Conservation (phyloP, 1,140 invertebrate species). For the Magallana angulata region DNA sequence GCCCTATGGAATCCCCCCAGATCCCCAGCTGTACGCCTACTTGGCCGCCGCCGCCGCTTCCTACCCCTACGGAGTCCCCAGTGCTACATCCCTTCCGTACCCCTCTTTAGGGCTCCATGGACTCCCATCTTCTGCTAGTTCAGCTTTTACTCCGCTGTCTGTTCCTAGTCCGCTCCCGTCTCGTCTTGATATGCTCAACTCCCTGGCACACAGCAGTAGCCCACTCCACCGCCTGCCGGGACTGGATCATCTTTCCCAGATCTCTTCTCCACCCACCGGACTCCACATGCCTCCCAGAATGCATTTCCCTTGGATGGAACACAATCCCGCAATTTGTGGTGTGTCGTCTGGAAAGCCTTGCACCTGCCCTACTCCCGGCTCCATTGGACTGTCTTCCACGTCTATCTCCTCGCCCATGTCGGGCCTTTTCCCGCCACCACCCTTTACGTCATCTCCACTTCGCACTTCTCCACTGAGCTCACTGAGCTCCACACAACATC, state of each 20-base stretch:
- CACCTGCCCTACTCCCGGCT: conserved; percentile 35
- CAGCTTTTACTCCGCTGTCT: conserved; percentile 60
- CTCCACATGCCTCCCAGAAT: conserved; percentile 50
- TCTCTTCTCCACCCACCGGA: conserved; percentile 38
- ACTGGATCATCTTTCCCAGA: conserved; percentile 36
- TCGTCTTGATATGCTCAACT: conserved; percentile 59
- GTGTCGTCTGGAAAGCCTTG: conserved; percentile 55
- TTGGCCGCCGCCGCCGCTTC: conserved; percentile 91
- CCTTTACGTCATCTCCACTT: conserved; percentile 45
- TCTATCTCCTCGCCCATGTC: conserved; percentile 41
- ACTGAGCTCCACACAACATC: conserved; percentile 40
- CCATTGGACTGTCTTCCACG: conserved; percentile 35
- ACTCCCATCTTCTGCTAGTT: conserved; percentile 55
- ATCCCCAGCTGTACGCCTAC: conserved; percentile 94
- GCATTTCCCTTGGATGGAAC: conserved; percentile 60
- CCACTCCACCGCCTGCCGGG: conserved; percentile 51
- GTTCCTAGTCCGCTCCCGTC: conserved; percentile 58
- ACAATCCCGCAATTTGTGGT: conserved; percentile 51
- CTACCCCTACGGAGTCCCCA: conserved; percentile 77
- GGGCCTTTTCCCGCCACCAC: conserved; percentile 45
- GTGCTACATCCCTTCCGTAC: conserved; percentile 59
- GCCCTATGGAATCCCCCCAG: conserved; percentile 89
- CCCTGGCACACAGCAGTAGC: conserved; percentile 47
- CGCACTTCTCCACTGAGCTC: conserved; percentile 43
- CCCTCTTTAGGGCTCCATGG: conserved; percentile 59